Percentiles rank a stretch among this genome's conserved stretches.
phyloP scores from a whole-genome alignment of 2,113 vertebrate genomes.

The Jaculus jaculus region DNA sequence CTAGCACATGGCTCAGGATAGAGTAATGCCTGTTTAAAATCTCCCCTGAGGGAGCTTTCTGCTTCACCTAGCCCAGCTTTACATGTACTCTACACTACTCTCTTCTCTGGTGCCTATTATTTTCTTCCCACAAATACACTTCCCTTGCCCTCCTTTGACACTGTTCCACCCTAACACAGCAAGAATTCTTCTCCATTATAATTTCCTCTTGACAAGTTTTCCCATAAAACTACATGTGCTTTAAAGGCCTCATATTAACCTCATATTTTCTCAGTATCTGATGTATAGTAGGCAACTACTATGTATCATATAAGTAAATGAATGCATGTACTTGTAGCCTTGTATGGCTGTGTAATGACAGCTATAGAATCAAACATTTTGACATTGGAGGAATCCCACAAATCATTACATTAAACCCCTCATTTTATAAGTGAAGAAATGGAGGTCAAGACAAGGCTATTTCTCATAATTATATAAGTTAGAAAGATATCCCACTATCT shows the following conservation, averaged over 20 bases:
- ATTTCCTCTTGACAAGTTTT: background rate
- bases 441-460: slow-evolving; percentile 29
- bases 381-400: background rate
- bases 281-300: background rate
- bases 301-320: background rate
- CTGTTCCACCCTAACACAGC: background rate
- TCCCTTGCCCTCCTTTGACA: background rate
- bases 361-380: background rate
- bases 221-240: background rate
- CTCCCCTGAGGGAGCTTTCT: background rate
- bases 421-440: slow-evolving; percentile 40
- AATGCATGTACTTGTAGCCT: background rate
- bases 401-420: background rate
- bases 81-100: background rate
- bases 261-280: background rate
- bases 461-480: slow-evolving; percentile 51
- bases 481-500: slow-evolving; percentile 31
- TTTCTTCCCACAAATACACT: background rate
- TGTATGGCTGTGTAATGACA: background rate
- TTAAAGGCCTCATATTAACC: background rate
- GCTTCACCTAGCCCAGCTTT: background rate
- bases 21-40: background rate
- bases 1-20: background rate
- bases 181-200: background rate
- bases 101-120: background rate